Conservation (phyloP, 2,888 invertebrate species). For the Drosophila anomelani region DNA sequence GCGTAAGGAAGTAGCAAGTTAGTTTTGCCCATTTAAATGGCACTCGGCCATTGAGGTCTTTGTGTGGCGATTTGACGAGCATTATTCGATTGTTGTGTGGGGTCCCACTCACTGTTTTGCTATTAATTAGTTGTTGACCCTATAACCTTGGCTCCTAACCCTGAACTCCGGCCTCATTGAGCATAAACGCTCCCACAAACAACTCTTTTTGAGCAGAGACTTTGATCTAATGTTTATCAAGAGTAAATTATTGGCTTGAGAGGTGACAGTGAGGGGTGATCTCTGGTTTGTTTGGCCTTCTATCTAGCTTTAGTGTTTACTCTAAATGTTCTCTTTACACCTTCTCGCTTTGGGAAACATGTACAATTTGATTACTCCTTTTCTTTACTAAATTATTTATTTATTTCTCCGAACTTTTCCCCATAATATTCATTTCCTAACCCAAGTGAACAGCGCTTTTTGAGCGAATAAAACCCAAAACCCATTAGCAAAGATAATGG, state of each 20-base stretch:
- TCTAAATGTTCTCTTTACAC: no score
- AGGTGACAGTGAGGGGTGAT: neutral
- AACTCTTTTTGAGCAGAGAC: neutral
- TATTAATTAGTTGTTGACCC: neutral
- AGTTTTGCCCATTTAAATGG: constrained; percentile 77
- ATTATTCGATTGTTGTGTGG: constrained; percentile 19
- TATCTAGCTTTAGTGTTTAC: neutral
- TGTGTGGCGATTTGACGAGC: constrained; percentile 25
- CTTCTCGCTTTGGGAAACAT: no score
- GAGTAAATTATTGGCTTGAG: neutral
- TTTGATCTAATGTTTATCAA: neutral
- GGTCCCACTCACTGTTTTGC: constrained; percentile 18
- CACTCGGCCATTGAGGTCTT: constrained; percentile 42
- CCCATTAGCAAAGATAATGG: constrained; percentile 3
- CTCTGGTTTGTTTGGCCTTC: neutral
- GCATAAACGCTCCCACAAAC: neutral
- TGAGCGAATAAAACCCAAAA: neutral
- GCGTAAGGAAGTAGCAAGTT: constrained; percentile 83
- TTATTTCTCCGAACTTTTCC: neutral
- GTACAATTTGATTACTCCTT: neutral
- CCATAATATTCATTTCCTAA: neutral
- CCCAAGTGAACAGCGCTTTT: neutral
- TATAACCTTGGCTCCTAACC: constrained; percentile 26
- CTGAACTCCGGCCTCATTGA: constrained; percentile 26
- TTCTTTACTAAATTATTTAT: neutral